A percentile compares a stretch with the other conserved stretches of the same genome.
Conservation (phyloP, 2,888 invertebrate species). For the Drosophila picticornis region DNA sequence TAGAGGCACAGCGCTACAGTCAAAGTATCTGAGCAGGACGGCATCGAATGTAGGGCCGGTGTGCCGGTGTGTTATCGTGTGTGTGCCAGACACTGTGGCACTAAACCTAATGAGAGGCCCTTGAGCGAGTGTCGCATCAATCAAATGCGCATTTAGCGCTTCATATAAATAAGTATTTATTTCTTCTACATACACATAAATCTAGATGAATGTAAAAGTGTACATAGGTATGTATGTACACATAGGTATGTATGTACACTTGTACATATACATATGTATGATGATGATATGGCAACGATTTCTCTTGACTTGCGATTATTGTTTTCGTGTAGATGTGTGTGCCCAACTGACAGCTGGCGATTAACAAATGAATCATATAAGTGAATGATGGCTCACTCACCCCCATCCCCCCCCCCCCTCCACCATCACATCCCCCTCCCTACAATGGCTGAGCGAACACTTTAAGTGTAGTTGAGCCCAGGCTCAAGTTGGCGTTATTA, state of each 20-base stretch:
- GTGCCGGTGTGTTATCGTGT: slow-evolving; percentile 30
- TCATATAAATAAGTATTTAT: slow-evolving; percentile 59
- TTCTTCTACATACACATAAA: slow-evolving; percentile 8
- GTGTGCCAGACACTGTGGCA: slow-evolving; percentile 43
- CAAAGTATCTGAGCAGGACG: slow-evolving; percentile 5
- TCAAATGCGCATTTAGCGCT: slow-evolving; percentile 76
- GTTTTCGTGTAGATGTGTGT: slow-evolving; percentile 59
- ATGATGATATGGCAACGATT: slow-evolving; percentile 53
- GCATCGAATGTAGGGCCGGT: slow-evolving; percentile 3
- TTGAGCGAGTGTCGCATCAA: slow-evolving; percentile 79
- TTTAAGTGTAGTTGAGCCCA: slow-evolving; percentile 40
- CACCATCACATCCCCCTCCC: neutral
- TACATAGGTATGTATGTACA: slow-evolving; percentile 9
- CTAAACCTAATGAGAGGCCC: slow-evolving; percentile 78
- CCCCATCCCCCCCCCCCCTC: neutral
- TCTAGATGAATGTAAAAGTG: slow-evolving; percentile 1
- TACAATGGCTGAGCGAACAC: slow-evolving; percentile 21
- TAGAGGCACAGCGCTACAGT: slow-evolving; percentile 64
- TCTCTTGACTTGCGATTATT: slow-evolving; percentile 76
- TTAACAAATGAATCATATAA: slow-evolving; percentile 74
- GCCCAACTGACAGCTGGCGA: slow-evolving; percentile 69
- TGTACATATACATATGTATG: neutral
- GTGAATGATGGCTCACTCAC: slow-evolving; percentile 59
- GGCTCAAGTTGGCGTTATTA: slow-evolving; percentile 23
- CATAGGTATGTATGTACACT: slow-evolving; percentile 26